These are phyloP conservation scores for Hydriomena furcata DNA, from an alignment of 2,888 invertebrate species.

Conservation along the genomic window DNA sequence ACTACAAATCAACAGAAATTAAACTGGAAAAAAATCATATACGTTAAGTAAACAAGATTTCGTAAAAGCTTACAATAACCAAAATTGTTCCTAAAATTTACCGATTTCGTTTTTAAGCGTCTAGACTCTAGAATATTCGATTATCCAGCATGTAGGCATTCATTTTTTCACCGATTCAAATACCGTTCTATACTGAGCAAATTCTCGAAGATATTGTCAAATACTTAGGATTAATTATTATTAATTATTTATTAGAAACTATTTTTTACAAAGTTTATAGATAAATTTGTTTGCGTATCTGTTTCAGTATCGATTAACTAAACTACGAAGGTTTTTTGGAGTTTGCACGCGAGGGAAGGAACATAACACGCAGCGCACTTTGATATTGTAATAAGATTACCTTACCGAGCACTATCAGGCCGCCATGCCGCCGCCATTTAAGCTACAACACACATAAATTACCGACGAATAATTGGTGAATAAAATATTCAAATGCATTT, in stretches of 20 bases:
- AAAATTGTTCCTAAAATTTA: too few relatives aligned
- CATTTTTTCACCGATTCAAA: too few relatives aligned
- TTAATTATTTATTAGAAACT: conserved; percentile 36
- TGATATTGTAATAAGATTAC: conserved; percentile 70
- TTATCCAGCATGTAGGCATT: too few relatives aligned
- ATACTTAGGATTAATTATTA: too few relatives aligned
- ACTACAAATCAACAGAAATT: too few relatives aligned
- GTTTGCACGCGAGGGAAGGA: conserved; percentile 72
- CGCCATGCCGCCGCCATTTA: conserved; percentile 37
- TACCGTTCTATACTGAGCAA: too few relatives aligned
- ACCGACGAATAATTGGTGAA: conserved; percentile 15
- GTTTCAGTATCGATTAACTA: conserved; percentile 72
- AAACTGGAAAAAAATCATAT: too few relatives aligned
- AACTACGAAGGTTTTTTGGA: conserved; percentile 64
- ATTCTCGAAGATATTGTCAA: too few relatives aligned
- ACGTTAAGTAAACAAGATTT: too few relatives aligned
- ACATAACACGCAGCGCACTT: conserved; percentile 64
- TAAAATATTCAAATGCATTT: conserved; percentile 11
- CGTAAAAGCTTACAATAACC: too few relatives aligned
- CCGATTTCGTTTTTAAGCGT: too few relatives aligned
- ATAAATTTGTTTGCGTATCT: conserved; percentile 68
- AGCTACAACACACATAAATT: conserved; percentile 42
- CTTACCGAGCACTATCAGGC: conserved; percentile 54
- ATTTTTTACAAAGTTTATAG: conserved; percentile 58
- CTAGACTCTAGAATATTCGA: too few relatives aligned